A percentile compares a stretch with the other conserved stretches of the same genome.
phyloP scores from a whole-genome alignment of 1,140 invertebrate genomes.

The Drosophila leontia region DNA sequence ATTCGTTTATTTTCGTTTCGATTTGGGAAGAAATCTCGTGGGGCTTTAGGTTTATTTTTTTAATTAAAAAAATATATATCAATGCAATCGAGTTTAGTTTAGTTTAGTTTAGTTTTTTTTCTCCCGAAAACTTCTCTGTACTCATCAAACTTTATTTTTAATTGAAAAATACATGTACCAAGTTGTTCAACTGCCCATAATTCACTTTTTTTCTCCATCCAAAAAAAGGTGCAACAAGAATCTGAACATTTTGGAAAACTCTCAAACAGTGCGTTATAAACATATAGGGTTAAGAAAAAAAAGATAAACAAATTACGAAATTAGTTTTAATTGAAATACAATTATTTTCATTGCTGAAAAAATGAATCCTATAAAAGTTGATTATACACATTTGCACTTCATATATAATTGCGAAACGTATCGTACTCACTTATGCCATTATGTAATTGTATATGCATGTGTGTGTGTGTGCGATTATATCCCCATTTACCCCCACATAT shows the following conservation, averaged over 20 bases:
- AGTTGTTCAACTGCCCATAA: slow-evolving; percentile 70
- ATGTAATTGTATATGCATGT: slow-evolving; percentile 6
- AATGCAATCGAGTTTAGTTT: neutral
- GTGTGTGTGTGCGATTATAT: slow-evolving; percentile 10
- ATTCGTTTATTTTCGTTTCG: slow-evolving; percentile 15
- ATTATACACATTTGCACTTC: neutral
- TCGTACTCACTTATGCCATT: slow-evolving; percentile 13
- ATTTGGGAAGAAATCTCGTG: slow-evolving; percentile 24
- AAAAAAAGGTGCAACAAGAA: slow-evolving; percentile 21
- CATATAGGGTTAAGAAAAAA: neutral
- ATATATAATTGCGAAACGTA: slow-evolving; percentile 35
- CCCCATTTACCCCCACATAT: slow-evolving; percentile 3
- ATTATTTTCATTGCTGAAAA: too few relatives aligned
- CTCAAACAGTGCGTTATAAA: slow-evolving; percentile 6
- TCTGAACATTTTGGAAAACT: slow-evolving; percentile 19
- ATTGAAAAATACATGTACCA: slow-evolving; percentile 66
- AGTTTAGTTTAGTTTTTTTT: neutral
- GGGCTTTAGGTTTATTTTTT: neutral
- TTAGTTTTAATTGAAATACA: neutral
- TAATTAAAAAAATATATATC: slow-evolving; percentile 1
- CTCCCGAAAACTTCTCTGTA: neutral
- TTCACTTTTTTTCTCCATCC: slow-evolving; percentile 45
- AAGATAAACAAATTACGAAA: neutral
- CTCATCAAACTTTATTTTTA: slow-evolving; percentile 56
- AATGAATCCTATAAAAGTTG: neutral